phyloP scores from a whole-genome alignment of 2,797 vertebrate species.

The Caiman crocodilus region DNA sequence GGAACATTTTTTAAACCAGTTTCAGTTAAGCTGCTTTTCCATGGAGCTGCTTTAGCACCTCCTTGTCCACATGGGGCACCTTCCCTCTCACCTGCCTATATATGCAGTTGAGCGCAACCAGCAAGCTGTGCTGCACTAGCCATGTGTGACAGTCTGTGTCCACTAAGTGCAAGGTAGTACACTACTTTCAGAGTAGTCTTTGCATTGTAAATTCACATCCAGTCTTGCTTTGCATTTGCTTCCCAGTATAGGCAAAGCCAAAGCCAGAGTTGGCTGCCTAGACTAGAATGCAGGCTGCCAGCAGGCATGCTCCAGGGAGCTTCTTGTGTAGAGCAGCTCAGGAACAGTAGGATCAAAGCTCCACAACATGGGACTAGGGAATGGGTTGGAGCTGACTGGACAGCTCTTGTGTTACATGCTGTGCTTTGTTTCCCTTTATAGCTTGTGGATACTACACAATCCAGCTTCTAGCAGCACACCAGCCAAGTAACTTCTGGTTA shows the following conservation, averaged over 20 bases:
- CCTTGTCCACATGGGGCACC: accelerated
- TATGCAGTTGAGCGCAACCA: no score
- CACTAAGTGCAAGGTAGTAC: no score
- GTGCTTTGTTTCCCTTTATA: neutral
- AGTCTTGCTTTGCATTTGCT: no score
- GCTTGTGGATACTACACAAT: neutral
- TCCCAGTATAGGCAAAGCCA: no score
- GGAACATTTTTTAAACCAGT: neutral
- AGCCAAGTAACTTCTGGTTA: neutral
- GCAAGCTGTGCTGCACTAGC: no score
- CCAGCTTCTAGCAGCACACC: neutral
- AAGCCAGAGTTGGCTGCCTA: neutral
- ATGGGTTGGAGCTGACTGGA: neutral
- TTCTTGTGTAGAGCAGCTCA: neutral
- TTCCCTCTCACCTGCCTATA: neutral
- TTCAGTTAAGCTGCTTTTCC: neutral
- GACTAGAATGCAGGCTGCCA: neutral
- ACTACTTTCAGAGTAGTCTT: no score
- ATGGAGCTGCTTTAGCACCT: neutral
- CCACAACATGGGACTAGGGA: neutral
- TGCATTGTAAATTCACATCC: no score
- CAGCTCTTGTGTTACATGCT: neutral
- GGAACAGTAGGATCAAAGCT: neutral
- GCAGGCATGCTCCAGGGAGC: neutral
- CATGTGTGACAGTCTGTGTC: no score